phyloP scores from a whole-genome alignment of 2,113 vertebrate genomes.

The Labeo rohita region DNA sequence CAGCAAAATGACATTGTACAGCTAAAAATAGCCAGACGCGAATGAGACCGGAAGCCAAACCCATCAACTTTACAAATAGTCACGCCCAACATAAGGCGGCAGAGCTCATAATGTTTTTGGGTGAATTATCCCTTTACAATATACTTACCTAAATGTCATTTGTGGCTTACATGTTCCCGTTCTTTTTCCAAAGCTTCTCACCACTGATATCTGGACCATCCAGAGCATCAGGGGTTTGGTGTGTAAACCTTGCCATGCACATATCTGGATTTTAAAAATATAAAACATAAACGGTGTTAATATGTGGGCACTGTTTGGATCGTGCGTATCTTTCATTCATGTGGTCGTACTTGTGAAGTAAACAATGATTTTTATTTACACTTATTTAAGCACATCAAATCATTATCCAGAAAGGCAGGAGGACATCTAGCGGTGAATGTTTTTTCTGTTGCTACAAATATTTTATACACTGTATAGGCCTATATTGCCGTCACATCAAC shows the following conservation, averaged over 20 bases:
- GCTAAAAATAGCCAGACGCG: too few relatives aligned
- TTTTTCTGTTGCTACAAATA: too few relatives aligned
- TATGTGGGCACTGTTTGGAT: background rate
- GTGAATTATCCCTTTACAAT: too few relatives aligned
- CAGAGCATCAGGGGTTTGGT: background rate
- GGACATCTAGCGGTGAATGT: background rate
- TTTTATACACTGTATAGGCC: too few relatives aligned
- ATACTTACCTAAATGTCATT: too few relatives aligned
- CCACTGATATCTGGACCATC: background rate
- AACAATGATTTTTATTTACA: background rate
- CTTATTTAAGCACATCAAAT: background rate
- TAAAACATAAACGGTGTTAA: too few relatives aligned
- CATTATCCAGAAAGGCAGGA: background rate
- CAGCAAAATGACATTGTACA: too few relatives aligned
- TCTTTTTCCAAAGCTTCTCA: background rate
- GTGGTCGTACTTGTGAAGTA: background rate
- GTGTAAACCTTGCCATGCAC: background rate
- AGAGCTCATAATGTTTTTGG: background rate
- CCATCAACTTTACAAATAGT: too few relatives aligned
- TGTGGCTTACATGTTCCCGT: too few relatives aligned
- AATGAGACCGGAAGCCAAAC: too few relatives aligned
- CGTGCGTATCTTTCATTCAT: background rate
- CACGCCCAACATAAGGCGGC: too few relatives aligned
- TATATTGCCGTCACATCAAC: too few relatives aligned
- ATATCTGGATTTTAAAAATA: background rate